Base-by-base conservation (phyloP, 1,140 invertebrate genomes). In the Druon quercuslanigerum region DNA sequence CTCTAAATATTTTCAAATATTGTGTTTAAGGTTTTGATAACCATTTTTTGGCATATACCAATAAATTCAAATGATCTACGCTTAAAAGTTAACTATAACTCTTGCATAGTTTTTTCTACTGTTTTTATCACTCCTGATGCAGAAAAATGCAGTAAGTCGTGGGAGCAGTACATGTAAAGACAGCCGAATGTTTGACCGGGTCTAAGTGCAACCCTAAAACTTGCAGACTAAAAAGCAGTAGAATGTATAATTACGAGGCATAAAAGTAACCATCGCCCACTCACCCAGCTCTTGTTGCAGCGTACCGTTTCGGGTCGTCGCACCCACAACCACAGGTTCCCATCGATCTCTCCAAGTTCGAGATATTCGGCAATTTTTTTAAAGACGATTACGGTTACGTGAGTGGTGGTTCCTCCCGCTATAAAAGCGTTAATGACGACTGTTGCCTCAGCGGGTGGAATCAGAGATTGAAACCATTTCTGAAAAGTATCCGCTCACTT, bases 221-320 rank as follows among this genome's bases (percentile, higher is more conserved):
- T 84, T 84, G 78, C 60, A 72, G 72, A 75, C 76, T 83, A 74
- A 83, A 33, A 77, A 77, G 75, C 84, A 83, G 72, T 86, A 79
- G 85, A 89, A 90, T 90, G 88, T 90, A 89, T 90, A 90, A 90
- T 90, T 90, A 90, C 86, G 89, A 87, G 81, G 86, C 89, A 90
- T 90, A 90, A 90, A 90, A 90, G 85, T 89, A 90, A 90, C 87
- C 85, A 90, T 88, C 87, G 79, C 82, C 86, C 83, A 87, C 84
- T 84, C 81, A 52, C 71, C 72, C 77, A 73, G 79, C 77, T 76
- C 56, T 82, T 54, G 73, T 40, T 54, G 51, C 17, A 51, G 75
- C 60, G 40, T 66, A 50, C 51, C 60, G 74, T 82, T 83, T 81
- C 80, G 79, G 84, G 84, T 85, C 82, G 80, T 85, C 84, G 84